Evolutionary conservation across 2,888 invertebrate genomes (phyloP).

Genomic region (Bugulina stolonifera): DNA sequence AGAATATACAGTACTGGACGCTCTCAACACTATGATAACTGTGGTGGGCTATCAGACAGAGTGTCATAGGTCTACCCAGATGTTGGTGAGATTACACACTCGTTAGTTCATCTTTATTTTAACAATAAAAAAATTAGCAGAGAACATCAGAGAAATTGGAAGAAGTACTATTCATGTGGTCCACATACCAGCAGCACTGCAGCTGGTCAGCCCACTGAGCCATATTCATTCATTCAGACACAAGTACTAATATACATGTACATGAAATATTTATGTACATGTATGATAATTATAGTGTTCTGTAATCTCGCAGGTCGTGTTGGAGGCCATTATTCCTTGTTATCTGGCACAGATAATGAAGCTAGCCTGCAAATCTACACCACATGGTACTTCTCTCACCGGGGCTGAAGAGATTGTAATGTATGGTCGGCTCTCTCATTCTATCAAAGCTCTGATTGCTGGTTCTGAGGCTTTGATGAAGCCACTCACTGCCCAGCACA

Average conservation of each 20-base stretch:
- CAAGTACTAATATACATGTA: too few relatives aligned
- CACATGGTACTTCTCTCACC: slow-evolving; percentile 30
- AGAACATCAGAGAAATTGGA: too few relatives aligned
- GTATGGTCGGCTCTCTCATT: slow-evolving; percentile 84
- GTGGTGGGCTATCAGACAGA: slow-evolving; percentile 97
- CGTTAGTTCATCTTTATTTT: too few relatives aligned
- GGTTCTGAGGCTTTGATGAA: slow-evolving; percentile 93
- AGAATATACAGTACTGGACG: slow-evolving; percentile 91
- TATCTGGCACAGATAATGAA: slow-evolving; percentile 82
- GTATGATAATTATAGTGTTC: too few relatives aligned
- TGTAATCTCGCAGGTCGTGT: slow-evolving; percentile 68
- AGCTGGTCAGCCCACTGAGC: too few relatives aligned
- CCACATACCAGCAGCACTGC: too few relatives aligned
- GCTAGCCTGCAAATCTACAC: not conserved
- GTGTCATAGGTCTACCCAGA: slow-evolving; percentile 63
- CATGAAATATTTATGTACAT: too few relatives aligned
- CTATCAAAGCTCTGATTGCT: slow-evolving; percentile 88
- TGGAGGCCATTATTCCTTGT: slow-evolving; percentile 92
- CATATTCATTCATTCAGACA: too few relatives aligned
- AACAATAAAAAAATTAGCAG: too few relatives aligned
- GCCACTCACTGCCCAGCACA: slow-evolving; percentile 55
- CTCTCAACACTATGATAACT: slow-evolving; percentile 97
- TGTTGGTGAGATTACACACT: slow-evolving; percentile 56
- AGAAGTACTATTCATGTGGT: too few relatives aligned
- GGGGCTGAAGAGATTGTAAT: slow-evolving; percentile 86